Evolutionary conservation across 2,888 invertebrate species (phyloP).

Genomic region (Drosophila maculinotata): DNA sequence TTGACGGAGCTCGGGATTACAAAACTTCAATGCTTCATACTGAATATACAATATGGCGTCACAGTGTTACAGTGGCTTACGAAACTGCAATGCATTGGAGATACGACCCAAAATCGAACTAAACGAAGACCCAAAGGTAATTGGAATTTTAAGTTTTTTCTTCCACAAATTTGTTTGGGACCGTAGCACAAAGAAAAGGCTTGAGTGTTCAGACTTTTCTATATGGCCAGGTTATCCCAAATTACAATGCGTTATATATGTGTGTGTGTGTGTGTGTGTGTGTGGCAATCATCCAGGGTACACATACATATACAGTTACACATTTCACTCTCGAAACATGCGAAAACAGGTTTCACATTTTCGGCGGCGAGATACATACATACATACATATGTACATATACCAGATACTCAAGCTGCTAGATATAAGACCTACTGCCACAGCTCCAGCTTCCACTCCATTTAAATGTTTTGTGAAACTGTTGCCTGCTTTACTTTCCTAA

Average conservation of each 20-base stretch:
- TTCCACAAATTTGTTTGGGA: slow-evolving; percentile 63
- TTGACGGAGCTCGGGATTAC: slow-evolving; percentile 40
- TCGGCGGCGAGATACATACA: slow-evolving; percentile 10
- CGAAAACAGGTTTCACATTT: slow-evolving; percentile 64
- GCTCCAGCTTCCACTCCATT: slow-evolving; percentile 63
- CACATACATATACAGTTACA: slow-evolving; percentile 19
- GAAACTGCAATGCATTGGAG: slow-evolving; percentile 41
- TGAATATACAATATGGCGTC: slow-evolving; percentile 38
- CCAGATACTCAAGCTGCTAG: slow-evolving; percentile 31
- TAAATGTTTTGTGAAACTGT: slow-evolving; percentile 67
- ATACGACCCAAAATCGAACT: slow-evolving; percentile 4
- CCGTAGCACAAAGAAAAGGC: slow-evolving; percentile 62
- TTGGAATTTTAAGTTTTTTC: slow-evolving; percentile 63
- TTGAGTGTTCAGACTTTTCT: slow-evolving; percentile 32
- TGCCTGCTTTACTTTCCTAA: slow-evolving; percentile 38
- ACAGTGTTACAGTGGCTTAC: slow-evolving; percentile 35
- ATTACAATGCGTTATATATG: slow-evolving; percentile 52
- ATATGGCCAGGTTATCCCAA: slow-evolving; percentile 62
- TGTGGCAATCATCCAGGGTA: slow-evolving; percentile 38
- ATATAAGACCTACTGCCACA: slow-evolving; percentile 51
- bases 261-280: no score
- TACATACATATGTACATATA: no score
- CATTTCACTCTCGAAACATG: slow-evolving; percentile 64
- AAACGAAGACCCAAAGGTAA: slow-evolving; percentile 26
- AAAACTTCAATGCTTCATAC: slow-evolving; percentile 54